Conservation (phyloP, 2,797 vertebrate species). For the Peromyscus attwateri region DNA sequence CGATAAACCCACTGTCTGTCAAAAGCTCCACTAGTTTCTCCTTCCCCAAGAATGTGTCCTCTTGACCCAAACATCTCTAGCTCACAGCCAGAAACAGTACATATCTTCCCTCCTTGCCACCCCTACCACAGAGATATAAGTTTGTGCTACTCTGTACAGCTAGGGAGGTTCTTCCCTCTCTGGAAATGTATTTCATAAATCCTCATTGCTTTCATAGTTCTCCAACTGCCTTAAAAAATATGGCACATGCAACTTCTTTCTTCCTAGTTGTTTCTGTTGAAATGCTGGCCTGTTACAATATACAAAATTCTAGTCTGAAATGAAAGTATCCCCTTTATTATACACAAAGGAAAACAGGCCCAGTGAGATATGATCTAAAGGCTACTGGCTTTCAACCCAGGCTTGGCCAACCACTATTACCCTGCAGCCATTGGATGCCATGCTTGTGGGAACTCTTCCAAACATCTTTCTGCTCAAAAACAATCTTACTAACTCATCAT, state of each 20-base stretch:
- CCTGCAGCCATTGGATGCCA: background rate
- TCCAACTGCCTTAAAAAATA: slow-evolving; percentile 38
- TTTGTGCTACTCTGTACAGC: background rate
- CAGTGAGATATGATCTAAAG: slow-evolving; percentile 18
- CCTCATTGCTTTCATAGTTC: slow-evolving; percentile 5
- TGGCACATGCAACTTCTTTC: background rate
- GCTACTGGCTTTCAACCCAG: background rate
- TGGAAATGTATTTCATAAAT: background rate
- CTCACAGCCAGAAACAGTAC: background rate
- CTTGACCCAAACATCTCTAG: slow-evolving; percentile 28
- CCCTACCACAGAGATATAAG: background rate
- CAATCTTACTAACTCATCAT: background rate
- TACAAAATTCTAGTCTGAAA: background rate
- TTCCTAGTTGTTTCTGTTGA: slow-evolving; percentile 19
- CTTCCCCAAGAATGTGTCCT: background rate
- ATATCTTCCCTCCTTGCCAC: background rate
- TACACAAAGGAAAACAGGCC: background rate
- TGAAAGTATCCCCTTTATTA: slow-evolving; percentile 45
- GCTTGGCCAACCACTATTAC: background rate
- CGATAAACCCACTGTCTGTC: background rate
- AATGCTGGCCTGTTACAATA: background rate
- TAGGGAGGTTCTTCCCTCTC: slow-evolving; percentile 1
- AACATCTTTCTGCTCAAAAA: background rate
- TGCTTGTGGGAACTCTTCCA: background rate
- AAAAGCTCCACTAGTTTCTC: slow-evolving; percentile 12